Evolutionary conservation across 2,113 vertebrate genomes (phyloP).

Genomic region (Lamprotornis superbus): DNA sequence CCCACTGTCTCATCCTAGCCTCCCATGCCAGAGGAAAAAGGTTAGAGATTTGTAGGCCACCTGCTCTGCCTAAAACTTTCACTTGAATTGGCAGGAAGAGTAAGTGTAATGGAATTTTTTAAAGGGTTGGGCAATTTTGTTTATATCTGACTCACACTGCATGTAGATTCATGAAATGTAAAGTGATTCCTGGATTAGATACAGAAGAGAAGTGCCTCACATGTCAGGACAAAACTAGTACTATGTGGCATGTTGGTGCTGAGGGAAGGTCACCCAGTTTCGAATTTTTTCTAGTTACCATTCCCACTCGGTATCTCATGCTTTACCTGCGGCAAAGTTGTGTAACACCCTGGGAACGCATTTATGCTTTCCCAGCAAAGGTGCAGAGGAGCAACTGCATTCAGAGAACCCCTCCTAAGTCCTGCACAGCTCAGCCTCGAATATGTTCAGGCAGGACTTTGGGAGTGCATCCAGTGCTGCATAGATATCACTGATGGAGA

Average conservation of each 20-base stretch:
- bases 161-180: conserved; percentile 59
- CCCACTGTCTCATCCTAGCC: background rate
- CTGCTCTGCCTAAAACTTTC: conserved; percentile 43
- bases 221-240: conserved; percentile 44
- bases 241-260: conserved; percentile 29
- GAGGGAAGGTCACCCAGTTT: conserved; percentile 57
- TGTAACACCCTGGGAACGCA: conserved; percentile 9
- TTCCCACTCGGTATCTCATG: conserved; percentile 7
- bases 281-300: conserved; percentile 18
- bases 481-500: background rate
- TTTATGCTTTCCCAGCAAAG: background rate
- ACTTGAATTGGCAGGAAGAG: conserved; percentile 39
- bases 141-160: conserved; percentile 54
- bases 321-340: conserved; percentile 36
- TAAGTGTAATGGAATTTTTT: conserved; percentile 60
- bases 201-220: conserved; percentile 40
- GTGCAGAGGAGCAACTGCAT: background rate
- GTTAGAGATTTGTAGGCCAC: background rate
- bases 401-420: conserved; percentile 40
- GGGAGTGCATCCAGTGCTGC: conserved; percentile 5
- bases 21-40: background rate
- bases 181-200: conserved; percentile 45
- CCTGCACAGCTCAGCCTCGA: background rate
- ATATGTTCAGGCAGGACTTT: conserved; percentile 53
- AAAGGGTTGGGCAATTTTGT: conserved; percentile 47